A percentile compares a stretch with the other conserved stretches of the same genome.
Evolutionary conservation across 2,888 invertebrate genomes (phyloP).

Genomic region (Physocephala rufipes): DNA sequence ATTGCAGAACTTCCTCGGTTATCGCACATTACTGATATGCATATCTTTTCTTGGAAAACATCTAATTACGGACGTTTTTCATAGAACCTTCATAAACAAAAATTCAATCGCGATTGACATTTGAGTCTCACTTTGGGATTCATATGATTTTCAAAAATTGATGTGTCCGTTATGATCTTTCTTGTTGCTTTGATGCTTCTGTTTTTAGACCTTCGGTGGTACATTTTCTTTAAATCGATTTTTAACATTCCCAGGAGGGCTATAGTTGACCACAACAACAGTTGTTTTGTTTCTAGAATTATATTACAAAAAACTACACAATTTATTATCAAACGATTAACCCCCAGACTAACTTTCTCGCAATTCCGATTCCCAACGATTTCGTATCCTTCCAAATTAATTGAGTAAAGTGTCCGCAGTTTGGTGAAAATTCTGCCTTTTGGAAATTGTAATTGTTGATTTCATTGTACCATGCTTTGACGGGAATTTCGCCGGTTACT

Average conservation of each 20-base stretch:
- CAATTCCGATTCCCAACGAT: slow-evolving; percentile 81
- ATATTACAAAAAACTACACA: not conserved
- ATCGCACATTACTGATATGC: too few relatives aligned
- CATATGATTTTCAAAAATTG: too few relatives aligned
- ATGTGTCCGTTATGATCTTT: too few relatives aligned
- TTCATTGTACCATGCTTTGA: slow-evolving; percentile 83
- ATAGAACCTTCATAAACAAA: too few relatives aligned
- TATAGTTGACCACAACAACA: slow-evolving; percentile 8
- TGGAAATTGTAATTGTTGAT: slow-evolving; percentile 75
- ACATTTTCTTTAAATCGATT: slow-evolving; percentile 9
- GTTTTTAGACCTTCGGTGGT: not conserved
- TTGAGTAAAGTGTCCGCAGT: slow-evolving; percentile 87
- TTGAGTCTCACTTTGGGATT: too few relatives aligned
- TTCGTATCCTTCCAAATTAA: slow-evolving; percentile 81
- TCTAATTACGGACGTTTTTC: too few relatives aligned
- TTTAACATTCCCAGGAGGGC: not conserved
- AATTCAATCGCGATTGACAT: too few relatives aligned
- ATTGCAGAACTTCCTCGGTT: too few relatives aligned
- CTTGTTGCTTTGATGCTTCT: too few relatives aligned
- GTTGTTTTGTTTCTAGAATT: not conserved
- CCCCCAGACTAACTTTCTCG: slow-evolving; percentile 62
- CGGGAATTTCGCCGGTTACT: slow-evolving; percentile 76
- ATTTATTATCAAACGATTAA: too few relatives aligned
- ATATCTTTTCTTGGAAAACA: too few relatives aligned
- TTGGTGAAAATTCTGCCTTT: slow-evolving; percentile 70